Conservation (phyloP, 1,140 invertebrate genomes). For the Leguminivora glycinivorella region DNA sequence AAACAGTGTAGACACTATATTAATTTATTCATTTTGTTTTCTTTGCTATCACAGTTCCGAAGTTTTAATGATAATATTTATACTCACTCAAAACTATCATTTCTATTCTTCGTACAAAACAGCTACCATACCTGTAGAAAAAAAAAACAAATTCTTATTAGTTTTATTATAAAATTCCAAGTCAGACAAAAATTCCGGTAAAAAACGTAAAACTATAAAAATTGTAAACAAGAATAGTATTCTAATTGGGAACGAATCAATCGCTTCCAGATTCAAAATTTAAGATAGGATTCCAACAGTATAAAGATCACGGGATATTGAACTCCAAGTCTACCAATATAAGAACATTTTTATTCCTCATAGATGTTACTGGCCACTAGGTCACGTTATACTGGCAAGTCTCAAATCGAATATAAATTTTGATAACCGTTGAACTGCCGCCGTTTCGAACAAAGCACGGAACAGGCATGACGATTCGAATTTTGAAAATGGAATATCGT, state of each 20-base stretch:
- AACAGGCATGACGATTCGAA: constrained; percentile 76
- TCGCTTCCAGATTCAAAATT: constrained; percentile 73
- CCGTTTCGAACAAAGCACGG: constrained; percentile 64
- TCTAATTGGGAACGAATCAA: constrained; percentile 41
- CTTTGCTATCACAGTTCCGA: neutral
- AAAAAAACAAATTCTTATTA: constrained; percentile 5
- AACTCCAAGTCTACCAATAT: neutral
- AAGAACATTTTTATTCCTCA: neutral
- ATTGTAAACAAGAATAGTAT: constrained; percentile 12
- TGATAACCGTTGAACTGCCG: constrained; percentile 58
- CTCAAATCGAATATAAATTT: constrained; percentile 1
- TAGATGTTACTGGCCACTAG: neutral
- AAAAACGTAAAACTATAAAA: constrained; percentile 2
- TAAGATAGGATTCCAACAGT: neutral
- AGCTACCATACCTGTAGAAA: constrained; percentile 21
- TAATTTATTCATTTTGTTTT: no score
- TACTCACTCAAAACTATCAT: neutral
- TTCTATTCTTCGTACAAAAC: neutral
- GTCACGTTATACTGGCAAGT: neutral
- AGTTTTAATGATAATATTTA: neutral
- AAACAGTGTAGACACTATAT: no score
- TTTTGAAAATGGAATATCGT: constrained; percentile 76
- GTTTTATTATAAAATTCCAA: constrained; percentile 50
- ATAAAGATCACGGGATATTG: neutral
- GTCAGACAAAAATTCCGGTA: constrained; percentile 45